phyloP scores from a whole-genome alignment of 2,113 vertebrate genomes.

The Xenopus tropicalis region UCB_Xtro_10.0 CM004447.2:109742001-109742500 shows the following conservation, averaged over 20 bases:
- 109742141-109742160: neutral
- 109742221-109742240: neutral
- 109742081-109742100: conserved; percentile 4
- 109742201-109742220: neutral
- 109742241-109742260: neutral
- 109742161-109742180: neutral
- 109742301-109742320: conserved; percentile 14
- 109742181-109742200: conserved; percentile 1
- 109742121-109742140: conserved; percentile 10
- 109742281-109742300: conserved; percentile 8
- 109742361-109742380: conserved; percentile 32
- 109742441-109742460: conserved; percentile 40
- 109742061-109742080: neutral
- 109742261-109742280: neutral
- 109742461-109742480: conserved; percentile 38
- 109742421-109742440: conserved; percentile 38
- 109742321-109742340: conserved; percentile 5
- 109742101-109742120: conserved; percentile 9
- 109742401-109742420: conserved; percentile 41
- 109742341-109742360: conserved; percentile 24
- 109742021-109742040: conserved; percentile 14
- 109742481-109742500: conserved; percentile 24
- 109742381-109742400: conserved; percentile 30
- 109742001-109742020: neutral
- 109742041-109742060: neutral